Evolutionary conservation across 2,888 invertebrate genomes (phyloP), one percentile per base, ranked within the genome.

Genomic region (Entomobrya multifasciata): DNA sequence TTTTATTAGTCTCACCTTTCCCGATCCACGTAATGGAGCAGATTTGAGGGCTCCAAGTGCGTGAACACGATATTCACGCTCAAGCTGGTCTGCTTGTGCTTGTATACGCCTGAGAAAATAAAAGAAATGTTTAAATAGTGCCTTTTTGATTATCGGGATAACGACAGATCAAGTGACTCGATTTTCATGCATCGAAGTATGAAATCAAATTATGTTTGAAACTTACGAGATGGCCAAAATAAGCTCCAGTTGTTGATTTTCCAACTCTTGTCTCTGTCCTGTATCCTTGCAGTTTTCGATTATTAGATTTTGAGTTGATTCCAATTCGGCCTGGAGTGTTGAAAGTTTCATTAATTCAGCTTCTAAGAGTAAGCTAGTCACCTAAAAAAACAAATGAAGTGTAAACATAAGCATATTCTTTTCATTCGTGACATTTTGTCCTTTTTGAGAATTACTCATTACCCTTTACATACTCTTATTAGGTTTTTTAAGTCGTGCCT

Each of bases 81-180:
- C 95, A 91, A 95, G 93, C 90, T 95, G 95, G 91, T 95, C 94
- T 92, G 95, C 94, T 91, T 95, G 95, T 86, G 94, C 94, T 92
- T 95, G 95, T 90, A 95, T 95, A 90, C 95, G 94, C 89, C 95
- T 95, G 93, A 80, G 60, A 47, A 44, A 1, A 49, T 25, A 27
- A 49, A 44, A 81, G 11, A 6, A 36, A 55, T 36, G 17, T 22
- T n/a, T 0, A 20, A 0, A 49, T 36, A 36, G 8, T 36, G 36
- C 36, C 5, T 44, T 17, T 47, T 78, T 27, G 2, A 30, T 30
- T 8, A 30, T n/a, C 30, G 47, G 22, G 25, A 0, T 22, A 25
- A 4, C 49, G 10, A 55, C 55, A 13, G n/a, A 55, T 17, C 1
- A 55, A 8, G 10, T 2, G 17, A 17, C 55, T 15, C 3, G 55